Conservation (phyloP, 2,113 vertebrate genomes). For the Ursus arctos region DNA sequence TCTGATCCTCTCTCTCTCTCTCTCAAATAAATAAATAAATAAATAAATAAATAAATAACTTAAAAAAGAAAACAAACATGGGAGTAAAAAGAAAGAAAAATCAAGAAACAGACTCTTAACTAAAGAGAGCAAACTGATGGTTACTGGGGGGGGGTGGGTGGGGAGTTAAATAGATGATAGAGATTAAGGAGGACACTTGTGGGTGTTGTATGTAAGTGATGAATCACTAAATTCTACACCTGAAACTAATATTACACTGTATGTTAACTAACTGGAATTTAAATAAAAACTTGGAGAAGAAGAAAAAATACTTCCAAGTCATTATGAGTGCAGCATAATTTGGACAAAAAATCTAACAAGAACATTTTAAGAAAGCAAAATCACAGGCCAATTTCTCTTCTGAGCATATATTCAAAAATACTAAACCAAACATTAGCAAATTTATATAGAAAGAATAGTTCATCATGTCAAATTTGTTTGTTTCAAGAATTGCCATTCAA, state of each 20-base stretch:
- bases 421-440: not conserved
- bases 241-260: not conserved
- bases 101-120: not conserved
- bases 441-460: not conserved
- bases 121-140: not conserved
- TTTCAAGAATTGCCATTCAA: not conserved
- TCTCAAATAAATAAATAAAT: no score
- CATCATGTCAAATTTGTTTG: not conserved
- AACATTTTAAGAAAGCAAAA: constrained; percentile 8
- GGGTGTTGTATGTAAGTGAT: not conserved
- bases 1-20: no score
- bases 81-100: not conserved
- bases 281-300: not conserved
- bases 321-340: constrained; percentile 5
- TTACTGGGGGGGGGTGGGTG: not conserved
- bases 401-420: not conserved
- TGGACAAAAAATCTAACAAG: constrained; percentile 2
- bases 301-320: not conserved
- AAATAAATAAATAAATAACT: no score
- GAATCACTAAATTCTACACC: not conserved
- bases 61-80: not conserved
- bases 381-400: not conserved
- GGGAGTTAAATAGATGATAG: not conserved
- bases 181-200: not conserved
- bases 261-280: not conserved